Evolutionary conservation across 2,113 vertebrate genomes (phyloP).

Genomic region (Pterocles gutturalis): DNA sequence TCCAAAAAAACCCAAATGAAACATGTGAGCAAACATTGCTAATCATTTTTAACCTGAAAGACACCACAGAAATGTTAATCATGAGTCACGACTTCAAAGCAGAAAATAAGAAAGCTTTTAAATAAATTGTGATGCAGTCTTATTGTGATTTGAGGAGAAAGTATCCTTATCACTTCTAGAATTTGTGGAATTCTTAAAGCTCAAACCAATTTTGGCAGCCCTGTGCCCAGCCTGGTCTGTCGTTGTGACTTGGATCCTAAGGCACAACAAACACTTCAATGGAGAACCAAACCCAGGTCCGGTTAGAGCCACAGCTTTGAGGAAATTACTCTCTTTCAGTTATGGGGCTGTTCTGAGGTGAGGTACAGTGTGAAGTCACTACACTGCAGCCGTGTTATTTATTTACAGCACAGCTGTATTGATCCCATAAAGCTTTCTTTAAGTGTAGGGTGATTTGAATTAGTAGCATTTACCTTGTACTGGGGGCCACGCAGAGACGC

Average conservation of each 20-base stretch:
- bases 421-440: constrained; percentile 55
- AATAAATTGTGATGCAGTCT: not conserved
- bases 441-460: constrained; percentile 47
- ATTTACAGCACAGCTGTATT: constrained; percentile 38
- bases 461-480: constrained; percentile 48
- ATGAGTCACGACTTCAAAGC: not conserved
- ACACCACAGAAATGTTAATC: not conserved
- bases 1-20: not conserved
- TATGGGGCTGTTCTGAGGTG: not conserved
- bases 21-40: not conserved
- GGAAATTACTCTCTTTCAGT: not conserved
- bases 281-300: not conserved
- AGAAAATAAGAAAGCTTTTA: not conserved
- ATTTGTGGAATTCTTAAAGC: not conserved
- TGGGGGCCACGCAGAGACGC: constrained; percentile 48
- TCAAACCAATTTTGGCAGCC: not conserved
- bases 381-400: not conserved
- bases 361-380: not conserved
- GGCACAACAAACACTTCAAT: not conserved
- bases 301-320: not conserved
- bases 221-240: not conserved
- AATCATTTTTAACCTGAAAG: not conserved
- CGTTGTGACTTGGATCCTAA: not conserved
- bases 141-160: not conserved
- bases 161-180: not conserved